Conservation (phyloP, 2,888 invertebrate genomes). For the Junonia oenone region DNA sequence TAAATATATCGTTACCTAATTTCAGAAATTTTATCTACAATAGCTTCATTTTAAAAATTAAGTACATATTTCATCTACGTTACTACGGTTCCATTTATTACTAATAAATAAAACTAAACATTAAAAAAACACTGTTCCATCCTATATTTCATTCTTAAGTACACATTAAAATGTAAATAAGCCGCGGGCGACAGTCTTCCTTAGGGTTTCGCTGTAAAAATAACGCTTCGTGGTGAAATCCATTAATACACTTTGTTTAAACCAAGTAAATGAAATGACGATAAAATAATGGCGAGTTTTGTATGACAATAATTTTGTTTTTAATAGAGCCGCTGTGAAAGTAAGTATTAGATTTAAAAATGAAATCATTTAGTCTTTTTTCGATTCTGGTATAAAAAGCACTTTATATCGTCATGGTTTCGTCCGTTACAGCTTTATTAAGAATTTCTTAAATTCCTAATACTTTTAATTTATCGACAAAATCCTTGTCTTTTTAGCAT, state of each 20-base stretch:
- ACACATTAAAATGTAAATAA: constrained; percentile 62
- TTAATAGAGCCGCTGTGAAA: too few relatives aligned
- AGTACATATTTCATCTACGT: neutral
- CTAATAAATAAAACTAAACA: neutral
- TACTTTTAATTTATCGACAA: too few relatives aligned
- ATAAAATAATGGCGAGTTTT: neutral
- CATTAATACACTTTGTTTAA: constrained; percentile 27
- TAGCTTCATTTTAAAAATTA: neutral
- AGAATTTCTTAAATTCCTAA: too few relatives aligned
- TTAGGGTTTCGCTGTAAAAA: constrained; percentile 55
- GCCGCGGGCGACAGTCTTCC: constrained; percentile 44
- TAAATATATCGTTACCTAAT: too few relatives aligned
- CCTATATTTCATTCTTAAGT: constrained; percentile 58
- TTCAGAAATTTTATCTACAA: neutral
- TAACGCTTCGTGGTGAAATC: constrained; percentile 33
- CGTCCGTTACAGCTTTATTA: too few relatives aligned
- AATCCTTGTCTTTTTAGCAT: too few relatives aligned
- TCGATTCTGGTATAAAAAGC: neutral
- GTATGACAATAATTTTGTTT: neutral
- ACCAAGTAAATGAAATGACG: neutral
- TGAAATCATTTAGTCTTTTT: neutral
- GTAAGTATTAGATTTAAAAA: too few relatives aligned
- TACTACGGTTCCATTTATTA: neutral
- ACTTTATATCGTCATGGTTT: too few relatives aligned
- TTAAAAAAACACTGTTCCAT: constrained; percentile 37